These are phyloP conservation scores for Coelopa frigida DNA, from an alignment of 1,140 invertebrate genomes.

Conservation along the genomic window DNA sequence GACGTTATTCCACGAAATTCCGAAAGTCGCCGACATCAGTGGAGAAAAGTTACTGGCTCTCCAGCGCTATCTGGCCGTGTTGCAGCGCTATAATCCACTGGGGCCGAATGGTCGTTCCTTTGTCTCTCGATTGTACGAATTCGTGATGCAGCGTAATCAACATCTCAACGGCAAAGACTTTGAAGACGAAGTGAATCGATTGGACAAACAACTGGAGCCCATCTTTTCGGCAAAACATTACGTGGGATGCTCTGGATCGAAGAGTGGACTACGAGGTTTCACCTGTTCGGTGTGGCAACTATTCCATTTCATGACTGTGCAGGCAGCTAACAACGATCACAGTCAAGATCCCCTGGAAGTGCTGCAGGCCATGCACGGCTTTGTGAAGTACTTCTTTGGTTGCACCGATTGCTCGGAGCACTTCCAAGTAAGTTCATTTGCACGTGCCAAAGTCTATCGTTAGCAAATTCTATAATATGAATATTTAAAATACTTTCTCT, in stretches of 20 bases:
- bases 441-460: too few relatives aligned
- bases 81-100: slow-evolving; percentile 50
- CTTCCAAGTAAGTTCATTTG: slow-evolving; percentile 63
- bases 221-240: slow-evolving; percentile 30
- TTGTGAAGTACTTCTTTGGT: slow-evolving; percentile 89
- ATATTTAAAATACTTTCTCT: too few relatives aligned
- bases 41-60: slow-evolving; percentile 65
- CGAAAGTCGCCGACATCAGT: slow-evolving; percentile 57
- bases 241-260: slow-evolving; percentile 60
- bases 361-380: slow-evolving; percentile 75
- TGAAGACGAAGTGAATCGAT: slow-evolving; percentile 23
- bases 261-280: slow-evolving; percentile 71
- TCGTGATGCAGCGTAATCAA: slow-evolving; percentile 26
- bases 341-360: slow-evolving; percentile 56
- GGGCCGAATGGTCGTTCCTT: slow-evolving; percentile 56
- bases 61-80: slow-evolving; percentile 60
- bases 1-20: slow-evolving; percentile 73
- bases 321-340: slow-evolving; percentile 52
- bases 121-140: slow-evolving; percentile 46
- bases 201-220: slow-evolving; percentile 19
- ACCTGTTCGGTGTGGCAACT: slow-evolving; percentile 93
- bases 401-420: slow-evolving; percentile 85
- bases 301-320: slow-evolving; percentile 89
- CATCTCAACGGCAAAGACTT: slow-evolving; percentile 27
- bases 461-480: too few relatives aligned